Evolutionary conservation across 2,113 vertebrate species (phyloP).

Genomic region (Fregetta grallaria): DNA sequence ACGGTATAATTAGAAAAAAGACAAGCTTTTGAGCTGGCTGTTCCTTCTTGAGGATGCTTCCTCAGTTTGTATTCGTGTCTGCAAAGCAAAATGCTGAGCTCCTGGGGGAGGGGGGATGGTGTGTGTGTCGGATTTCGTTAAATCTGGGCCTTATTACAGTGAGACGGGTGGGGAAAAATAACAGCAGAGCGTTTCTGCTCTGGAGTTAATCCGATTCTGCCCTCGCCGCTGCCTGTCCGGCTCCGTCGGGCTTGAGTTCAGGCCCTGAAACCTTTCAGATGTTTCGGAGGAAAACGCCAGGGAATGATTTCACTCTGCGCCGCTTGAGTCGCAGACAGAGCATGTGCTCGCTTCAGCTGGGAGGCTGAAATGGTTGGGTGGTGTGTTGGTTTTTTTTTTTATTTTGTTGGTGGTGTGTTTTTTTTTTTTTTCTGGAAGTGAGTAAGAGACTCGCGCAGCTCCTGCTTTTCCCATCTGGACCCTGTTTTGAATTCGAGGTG

Average conservation of each 20-base stretch:
- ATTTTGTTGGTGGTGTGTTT: background rate
- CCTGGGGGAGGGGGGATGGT: background rate
- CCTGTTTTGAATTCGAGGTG: background rate
- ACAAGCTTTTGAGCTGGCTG: background rate
- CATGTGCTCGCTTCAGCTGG: background rate
- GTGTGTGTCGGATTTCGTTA: background rate
- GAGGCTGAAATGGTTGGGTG: background rate
- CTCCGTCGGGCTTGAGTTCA: rapidly evolving
- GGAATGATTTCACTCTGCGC: background rate
- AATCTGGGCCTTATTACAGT: background rate
- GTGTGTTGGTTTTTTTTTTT: background rate
- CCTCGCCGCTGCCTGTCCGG: background rate
- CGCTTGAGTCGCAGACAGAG: background rate
- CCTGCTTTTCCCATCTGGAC: background rate
- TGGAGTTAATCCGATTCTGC: background rate
- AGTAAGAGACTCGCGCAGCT: constrained; percentile 5
- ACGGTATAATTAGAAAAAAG: background rate
- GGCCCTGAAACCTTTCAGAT: background rate
- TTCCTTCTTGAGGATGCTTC: background rate
- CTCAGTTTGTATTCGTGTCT: background rate
- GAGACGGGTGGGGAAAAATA: background rate
- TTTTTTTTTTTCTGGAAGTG: background rate
- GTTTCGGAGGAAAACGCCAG: background rate
- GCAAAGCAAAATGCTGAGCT: background rate
- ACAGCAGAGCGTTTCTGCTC: background rate